Percentiles rank a stretch among this genome's conserved stretches.
These are phyloP conservation scores for Tachysurus vachellii DNA, from an alignment of 2,113 vertebrate genomes.

Conservation along the genomic window DNA sequence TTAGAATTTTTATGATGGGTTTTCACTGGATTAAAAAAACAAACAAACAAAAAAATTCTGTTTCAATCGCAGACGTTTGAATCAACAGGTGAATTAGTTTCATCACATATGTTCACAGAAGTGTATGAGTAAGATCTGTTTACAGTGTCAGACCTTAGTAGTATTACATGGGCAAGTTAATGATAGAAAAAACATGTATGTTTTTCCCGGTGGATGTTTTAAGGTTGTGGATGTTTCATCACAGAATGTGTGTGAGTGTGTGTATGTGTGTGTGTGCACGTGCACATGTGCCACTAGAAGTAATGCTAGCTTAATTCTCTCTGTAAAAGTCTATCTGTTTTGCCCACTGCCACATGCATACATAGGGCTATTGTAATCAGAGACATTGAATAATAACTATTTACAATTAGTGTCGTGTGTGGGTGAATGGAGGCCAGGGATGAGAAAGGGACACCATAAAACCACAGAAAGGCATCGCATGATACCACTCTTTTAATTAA, in stretches of 20 bases:
- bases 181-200: not conserved
- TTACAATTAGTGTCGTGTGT: not conserved
- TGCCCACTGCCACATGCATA: not conserved
- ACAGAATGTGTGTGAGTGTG: not conserved
- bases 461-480: not conserved
- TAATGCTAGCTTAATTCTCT: slow-evolving; percentile 36
- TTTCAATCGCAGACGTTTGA: not conserved
- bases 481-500: not conserved
- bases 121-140: not conserved
- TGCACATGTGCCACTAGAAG: not conserved
- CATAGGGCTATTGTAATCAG: slow-evolving; percentile 27
- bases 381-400: slow-evolving; percentile 32
- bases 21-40: not conserved
- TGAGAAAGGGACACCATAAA: not conserved
- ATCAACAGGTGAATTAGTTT: not conserved
- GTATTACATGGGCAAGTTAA: not conserved
- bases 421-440: not conserved
- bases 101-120: not conserved
- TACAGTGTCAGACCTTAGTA: not conserved
- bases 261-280: not conserved
- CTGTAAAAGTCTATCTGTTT: slow-evolving; percentile 40
- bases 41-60: too few relatives aligned
- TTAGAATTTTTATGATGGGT: not conserved
- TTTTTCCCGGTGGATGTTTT: not conserved
- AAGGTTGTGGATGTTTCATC: not conserved